Conservation (phyloP, 1,140 invertebrate genomes). For the Drosophila ercepeae region DNA sequence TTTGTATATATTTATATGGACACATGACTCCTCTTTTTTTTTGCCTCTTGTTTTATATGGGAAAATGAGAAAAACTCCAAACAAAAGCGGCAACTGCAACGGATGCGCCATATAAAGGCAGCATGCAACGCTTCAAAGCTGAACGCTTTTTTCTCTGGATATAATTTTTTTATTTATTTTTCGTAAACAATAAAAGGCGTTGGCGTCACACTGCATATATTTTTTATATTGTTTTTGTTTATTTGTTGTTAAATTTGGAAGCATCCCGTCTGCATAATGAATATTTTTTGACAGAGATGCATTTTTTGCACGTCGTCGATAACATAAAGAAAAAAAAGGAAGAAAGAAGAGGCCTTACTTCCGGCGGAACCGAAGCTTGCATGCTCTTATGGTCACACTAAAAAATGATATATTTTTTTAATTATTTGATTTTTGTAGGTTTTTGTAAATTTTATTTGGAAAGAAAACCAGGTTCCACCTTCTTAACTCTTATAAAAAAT, state of each 20-base stretch:
- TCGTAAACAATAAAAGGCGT: constrained; percentile 24
- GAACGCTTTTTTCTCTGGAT: constrained; percentile 20
- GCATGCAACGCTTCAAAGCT: constrained; percentile 38
- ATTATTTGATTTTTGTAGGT: no score
- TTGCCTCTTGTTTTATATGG: constrained; percentile 26
- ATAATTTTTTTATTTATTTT: constrained; percentile 2
- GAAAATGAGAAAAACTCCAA: constrained; percentile 48
- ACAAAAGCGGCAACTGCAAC: constrained; percentile 51
- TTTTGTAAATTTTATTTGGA: no score
- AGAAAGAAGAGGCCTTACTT: neutral
- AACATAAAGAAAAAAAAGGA: neutral
- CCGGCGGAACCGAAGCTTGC: neutral
- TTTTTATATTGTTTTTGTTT: constrained; percentile 1
- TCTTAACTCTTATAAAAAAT: no score
- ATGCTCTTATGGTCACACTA: neutral
- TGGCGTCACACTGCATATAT: constrained; percentile 45
- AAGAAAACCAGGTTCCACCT: no score
- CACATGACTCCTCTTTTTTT: constrained; percentile 37
- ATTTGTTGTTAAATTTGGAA: constrained; percentile 10
- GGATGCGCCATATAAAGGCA: constrained; percentile 58
- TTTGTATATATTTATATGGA: constrained; percentile 45
- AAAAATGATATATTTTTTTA: no score
- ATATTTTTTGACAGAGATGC: constrained; percentile 71
- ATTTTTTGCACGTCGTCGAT: constrained; percentile 69
- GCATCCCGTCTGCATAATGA: constrained; percentile 39